These are phyloP conservation scores for Scaptomyza caliginosa DNA, from an alignment of 2,888 invertebrate species.

Conservation along the genomic window DNA sequence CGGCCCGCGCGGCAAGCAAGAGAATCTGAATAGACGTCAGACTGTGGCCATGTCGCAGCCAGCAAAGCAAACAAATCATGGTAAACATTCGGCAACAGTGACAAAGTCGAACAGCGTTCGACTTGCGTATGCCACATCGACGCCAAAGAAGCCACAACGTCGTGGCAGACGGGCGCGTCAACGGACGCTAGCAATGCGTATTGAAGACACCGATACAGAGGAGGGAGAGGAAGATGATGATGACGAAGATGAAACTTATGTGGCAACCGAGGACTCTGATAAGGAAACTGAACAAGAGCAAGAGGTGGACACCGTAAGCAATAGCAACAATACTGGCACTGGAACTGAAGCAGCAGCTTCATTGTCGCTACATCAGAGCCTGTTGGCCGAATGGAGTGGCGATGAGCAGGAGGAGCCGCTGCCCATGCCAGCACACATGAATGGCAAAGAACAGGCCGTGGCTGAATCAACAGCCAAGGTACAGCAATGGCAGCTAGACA, in stretches of 20 bases:
- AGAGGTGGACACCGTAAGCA: neutral
- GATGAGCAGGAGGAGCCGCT: conserved; percentile 78
- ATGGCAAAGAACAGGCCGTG: neutral
- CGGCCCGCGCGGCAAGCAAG: too few relatives aligned
- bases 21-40: neutral
- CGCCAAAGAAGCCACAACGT: neutral
- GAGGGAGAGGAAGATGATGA: neutral
- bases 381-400: conserved; percentile 92
- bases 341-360: neutral
- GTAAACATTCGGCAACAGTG: neutral
- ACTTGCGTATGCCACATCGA: neutral
- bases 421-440: neutral
- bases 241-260: too few relatives aligned
- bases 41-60: neutral
- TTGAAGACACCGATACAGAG: neutral
- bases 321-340: neutral
- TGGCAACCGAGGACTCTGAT: too few relatives aligned
- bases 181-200: neutral
- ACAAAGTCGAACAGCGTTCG: neutral
- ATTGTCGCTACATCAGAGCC: conserved; percentile 87
- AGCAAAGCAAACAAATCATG: neutral
- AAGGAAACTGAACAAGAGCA: neutral
- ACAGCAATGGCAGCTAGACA: neutral
- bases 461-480: neutral
- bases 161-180: neutral